Percentiles rank a stretch among this genome's conserved stretches.
These are phyloP conservation scores for Catalaphyllia jardinei DNA, from an alignment of 64 coral and sea anemone genomes.

Conservation along the genomic window DNA sequence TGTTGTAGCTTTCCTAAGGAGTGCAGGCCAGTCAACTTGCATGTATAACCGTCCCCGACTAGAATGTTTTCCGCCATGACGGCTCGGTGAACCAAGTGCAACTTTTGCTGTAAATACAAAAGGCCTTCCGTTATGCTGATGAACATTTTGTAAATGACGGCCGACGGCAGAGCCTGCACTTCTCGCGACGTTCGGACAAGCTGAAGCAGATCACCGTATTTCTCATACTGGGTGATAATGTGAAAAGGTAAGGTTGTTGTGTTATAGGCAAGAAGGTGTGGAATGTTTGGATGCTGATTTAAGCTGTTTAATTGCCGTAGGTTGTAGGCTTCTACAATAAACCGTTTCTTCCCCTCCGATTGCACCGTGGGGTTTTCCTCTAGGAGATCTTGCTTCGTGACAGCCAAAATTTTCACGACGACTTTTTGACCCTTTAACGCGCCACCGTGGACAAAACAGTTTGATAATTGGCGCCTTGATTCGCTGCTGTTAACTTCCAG, in stretches of 20 bases:
- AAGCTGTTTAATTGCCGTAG: slow-evolving; percentile 3
- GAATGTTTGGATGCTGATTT: slow-evolving; percentile 32
- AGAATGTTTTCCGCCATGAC: slow-evolving; percentile 68
- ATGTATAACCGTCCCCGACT: slow-evolving; percentile 15
- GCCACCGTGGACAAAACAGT: background rate
- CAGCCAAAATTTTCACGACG: background rate
- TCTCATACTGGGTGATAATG: slow-evolving; percentile 1
- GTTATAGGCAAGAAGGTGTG: slow-evolving; percentile 22
- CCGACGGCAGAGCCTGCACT: background rate
- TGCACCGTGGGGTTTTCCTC: background rate
- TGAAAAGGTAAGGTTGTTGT: slow-evolving; percentile 18
- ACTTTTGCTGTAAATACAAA: background rate
- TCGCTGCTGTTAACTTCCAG: background rate
- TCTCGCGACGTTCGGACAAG: slow-evolving; percentile 24
- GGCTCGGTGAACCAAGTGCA: slow-evolving; percentile 25
- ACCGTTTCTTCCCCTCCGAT: background rate
- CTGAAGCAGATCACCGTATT: slow-evolving; percentile 32
- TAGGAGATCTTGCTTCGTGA: background rate
- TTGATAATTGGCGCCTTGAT: background rate
- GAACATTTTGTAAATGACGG: background rate
- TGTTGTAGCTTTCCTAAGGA: background rate
- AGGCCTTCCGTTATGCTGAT: background rate
- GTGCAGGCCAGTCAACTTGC: slow-evolving; percentile 62
- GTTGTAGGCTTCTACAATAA: slow-evolving; percentile 23
- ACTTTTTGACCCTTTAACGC: slow-evolving; percentile 6